Evolutionary conservation across 2,888 invertebrate genomes (phyloP).

Genomic region (Leucoma salicis): DNA sequence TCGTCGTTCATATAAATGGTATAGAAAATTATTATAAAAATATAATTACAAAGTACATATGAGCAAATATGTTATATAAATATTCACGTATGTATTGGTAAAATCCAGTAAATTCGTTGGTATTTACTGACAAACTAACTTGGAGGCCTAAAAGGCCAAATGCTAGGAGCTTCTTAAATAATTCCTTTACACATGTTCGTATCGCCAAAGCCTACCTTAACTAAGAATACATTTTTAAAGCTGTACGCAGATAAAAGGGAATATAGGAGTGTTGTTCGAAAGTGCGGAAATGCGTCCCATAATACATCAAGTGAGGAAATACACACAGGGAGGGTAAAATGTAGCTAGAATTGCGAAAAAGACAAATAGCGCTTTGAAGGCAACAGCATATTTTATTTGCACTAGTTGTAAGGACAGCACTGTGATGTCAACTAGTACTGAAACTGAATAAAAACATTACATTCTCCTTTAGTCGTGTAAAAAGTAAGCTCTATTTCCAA

Average conservation of each 20-base stretch:
- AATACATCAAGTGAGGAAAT: conserved; percentile 76
- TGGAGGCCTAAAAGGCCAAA: conserved; percentile 22
- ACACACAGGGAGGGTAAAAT: conserved; percentile 72
- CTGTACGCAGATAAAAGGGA: conserved; percentile 72
- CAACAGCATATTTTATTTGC: conserved; percentile 55
- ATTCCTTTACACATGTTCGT: conserved; percentile 54
- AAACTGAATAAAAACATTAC: too few relatives aligned
- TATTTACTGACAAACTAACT: conserved; percentile 7
- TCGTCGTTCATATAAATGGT: too few relatives aligned
- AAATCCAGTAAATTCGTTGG: conserved; percentile 14
- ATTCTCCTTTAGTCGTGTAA: too few relatives aligned
- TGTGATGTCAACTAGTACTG: too few relatives aligned
- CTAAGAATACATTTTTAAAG: conserved; percentile 77
- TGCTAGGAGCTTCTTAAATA: conserved; percentile 47
- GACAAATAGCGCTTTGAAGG: conserved; percentile 67
- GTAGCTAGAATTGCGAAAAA: conserved; percentile 70
- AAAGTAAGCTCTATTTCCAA: too few relatives aligned
- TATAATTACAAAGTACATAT: too few relatives aligned
- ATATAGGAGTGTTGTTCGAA: conserved; percentile 72
- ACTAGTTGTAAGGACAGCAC: too few relatives aligned
- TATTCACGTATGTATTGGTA: conserved; percentile 4
- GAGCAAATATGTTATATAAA: background rate
- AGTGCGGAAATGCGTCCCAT: conserved; percentile 79
- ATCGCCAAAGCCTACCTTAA: conserved; percentile 52
- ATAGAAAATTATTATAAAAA: too few relatives aligned